Evolutionary conservation across 2,888 invertebrate genomes (phyloP), one percentile per base, ranked within the genome.

Genomic region (Stictocephala bisonia): DNA sequence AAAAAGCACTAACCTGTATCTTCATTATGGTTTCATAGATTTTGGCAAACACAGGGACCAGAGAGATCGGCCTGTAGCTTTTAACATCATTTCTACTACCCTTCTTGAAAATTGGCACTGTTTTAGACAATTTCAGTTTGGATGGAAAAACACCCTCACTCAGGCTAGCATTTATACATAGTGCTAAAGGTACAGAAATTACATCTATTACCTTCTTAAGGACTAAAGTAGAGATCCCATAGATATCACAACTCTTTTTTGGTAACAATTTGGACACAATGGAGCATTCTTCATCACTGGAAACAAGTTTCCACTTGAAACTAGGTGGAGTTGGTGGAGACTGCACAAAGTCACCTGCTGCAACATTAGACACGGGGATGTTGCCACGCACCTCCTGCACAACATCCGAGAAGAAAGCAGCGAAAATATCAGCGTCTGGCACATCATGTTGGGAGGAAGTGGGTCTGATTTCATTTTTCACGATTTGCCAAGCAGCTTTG

Each of bases 51-150:
- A 18, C n/a, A n/a, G 53, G 9, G 7, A 20, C 53, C 3, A 53
- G 26, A 20, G 53, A 20, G 53, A 20, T 53, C 4, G 51, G 51
- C 24, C 51, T 18, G 18, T 51, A 51, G n/a, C 22, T 22, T 4
- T 24, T 22, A 3, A 24, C 6, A 22, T 3, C 9, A 3, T 3
- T 6, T 6, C 20, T 22, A 20, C 24, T 24, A 22, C 51, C 51
- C 24, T 51, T 51, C 51, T 51, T 51, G 24, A 18, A 51, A 6
- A 51, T 51, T 4, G 53, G 53, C 9, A 53, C 53, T 26, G 27
- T 27, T 53, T 53, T 53, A n/a, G 53, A 22, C 2, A 53, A 11
- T 20, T 53, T 53, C 3, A 51, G 24, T 6, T 3, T 15, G 3
- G 18, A 20, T 51, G 51, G 51, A n/a, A 51, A 51, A 3, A 51